Conservation (phyloP, 2,113 vertebrate species). For the Heliornis fulica region DNA sequence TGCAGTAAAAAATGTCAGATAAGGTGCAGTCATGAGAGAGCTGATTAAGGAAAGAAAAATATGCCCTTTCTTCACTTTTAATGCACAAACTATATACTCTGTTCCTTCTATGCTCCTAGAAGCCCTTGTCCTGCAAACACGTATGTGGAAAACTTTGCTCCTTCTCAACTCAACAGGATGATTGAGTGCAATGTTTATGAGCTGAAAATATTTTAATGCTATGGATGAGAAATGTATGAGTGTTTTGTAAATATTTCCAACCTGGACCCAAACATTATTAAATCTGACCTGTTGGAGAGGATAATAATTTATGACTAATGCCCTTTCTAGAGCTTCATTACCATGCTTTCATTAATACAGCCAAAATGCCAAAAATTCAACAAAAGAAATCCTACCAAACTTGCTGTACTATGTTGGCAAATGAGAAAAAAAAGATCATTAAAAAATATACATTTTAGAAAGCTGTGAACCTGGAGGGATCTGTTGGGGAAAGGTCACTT, state of each 20-base stretch:
- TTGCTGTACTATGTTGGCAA: background rate
- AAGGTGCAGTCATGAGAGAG: background rate
- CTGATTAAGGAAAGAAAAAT: background rate
- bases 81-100: background rate
- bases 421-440: background rate
- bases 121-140: background rate
- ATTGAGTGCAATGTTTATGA: background rate
- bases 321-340: background rate
- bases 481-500: background rate
- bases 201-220: background rate
- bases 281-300: background rate
- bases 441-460: background rate
- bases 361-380: background rate
- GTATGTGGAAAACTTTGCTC: background rate
- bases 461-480: background rate
- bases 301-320: background rate
- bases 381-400: background rate
- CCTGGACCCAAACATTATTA: background rate
- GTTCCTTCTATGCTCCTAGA: background rate
- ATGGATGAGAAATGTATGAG: background rate
- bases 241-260: background rate
- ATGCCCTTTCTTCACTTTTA: background rate
- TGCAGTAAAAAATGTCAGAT: background rate
- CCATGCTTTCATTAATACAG: background rate
- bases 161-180: background rate